Base-by-base conservation (phyloP, 64 coral and sea anemone genomes). In the Anthopleura sola region DNA sequence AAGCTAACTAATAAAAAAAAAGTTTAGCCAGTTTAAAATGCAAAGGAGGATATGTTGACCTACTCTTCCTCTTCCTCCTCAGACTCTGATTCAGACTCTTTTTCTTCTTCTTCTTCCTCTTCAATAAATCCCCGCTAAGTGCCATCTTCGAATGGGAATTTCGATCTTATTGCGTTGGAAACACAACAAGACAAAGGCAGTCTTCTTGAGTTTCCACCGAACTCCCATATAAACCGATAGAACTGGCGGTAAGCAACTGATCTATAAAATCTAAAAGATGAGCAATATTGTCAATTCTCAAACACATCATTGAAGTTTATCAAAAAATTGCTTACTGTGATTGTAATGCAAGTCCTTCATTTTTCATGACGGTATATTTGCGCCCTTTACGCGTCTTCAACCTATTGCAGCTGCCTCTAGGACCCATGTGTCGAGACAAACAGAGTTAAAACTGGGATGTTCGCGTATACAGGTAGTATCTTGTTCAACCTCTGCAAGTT, bases 211-310 rank as follows among this genome's bases (percentile, higher is more conserved):
- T 21, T 32, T 24, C 81, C 44, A n/a, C 19, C 28, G 28, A 83
- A 83, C 46, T 57, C 39, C 81, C 81, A 83, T 32, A 57, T 32
- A 50, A 83, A 47, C 8, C 81, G 33, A 33, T 24, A 54, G 21
- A 83, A 83, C 47, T 83, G 81, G 3, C 81, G 20, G 49, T 83
- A 83, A 40, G 81, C 81, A 50, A 83, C 81, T 40, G 81, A 50
- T 32, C 81, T 83, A 20, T 29, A 54, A 54, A 83, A 57, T 17
- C 81, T 83, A 57, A 83, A 37, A 37, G 38, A 82, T 75, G 47
- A 82, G 26, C 15, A 58, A 57, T 21, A 57, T 58, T 58, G 55
- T 58, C 9, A 46, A 39, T 39, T 80, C n/a, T n/a, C n/a, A n/a
- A n/a, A n/a, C n/a, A n/a, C n/a, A n/a, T n/a, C n/a, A n/a, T n/a